Conservation (phyloP, 2,888 invertebrate genomes). For the Tridacna gigas region DNA sequence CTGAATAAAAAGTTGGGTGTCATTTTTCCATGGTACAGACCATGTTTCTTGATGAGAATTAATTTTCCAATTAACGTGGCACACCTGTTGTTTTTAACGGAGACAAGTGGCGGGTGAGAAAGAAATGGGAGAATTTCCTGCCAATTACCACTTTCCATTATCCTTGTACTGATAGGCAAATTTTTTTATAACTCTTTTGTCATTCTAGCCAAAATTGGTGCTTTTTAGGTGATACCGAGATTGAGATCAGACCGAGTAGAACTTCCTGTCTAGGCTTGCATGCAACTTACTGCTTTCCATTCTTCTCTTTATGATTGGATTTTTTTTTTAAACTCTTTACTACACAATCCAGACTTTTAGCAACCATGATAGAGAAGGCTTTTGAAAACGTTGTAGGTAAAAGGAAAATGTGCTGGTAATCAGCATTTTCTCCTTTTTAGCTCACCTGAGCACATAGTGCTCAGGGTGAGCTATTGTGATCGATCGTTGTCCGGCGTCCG, state of each 20-base stretch:
- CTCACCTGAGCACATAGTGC: too few species aligned
- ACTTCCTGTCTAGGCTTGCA: too few species aligned
- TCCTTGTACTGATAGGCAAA: conserved; percentile 8
- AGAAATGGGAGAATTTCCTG: conserved; percentile 43
- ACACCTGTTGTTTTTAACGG: conserved; percentile 51
- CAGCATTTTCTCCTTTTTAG: too few species aligned
- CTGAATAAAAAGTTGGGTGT: conserved; percentile 7
- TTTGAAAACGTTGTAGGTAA: too few species aligned
- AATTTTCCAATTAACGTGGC: conserved; percentile 51
- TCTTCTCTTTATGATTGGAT: neutral
- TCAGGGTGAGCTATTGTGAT: too few species aligned
- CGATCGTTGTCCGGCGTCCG: too few species aligned
- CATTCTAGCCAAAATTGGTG: neutral
- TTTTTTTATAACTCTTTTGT: neutral
- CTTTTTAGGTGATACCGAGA: too few species aligned
- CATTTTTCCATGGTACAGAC: conserved; percentile 15
- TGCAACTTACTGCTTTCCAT: too few species aligned
- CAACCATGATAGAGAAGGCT: too few species aligned
- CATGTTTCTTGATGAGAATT: conserved; percentile 25
- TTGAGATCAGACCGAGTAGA: too few species aligned
- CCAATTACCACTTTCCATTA: conserved; percentile 43
- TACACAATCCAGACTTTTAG: too few species aligned
- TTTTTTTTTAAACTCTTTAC: neutral
- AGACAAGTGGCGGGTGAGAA: conserved; percentile 33
- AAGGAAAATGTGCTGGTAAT: too few species aligned